Base-by-base conservation (phyloP, 2,797 vertebrate genomes). In the Melopsittacus undulatus region DNA sequence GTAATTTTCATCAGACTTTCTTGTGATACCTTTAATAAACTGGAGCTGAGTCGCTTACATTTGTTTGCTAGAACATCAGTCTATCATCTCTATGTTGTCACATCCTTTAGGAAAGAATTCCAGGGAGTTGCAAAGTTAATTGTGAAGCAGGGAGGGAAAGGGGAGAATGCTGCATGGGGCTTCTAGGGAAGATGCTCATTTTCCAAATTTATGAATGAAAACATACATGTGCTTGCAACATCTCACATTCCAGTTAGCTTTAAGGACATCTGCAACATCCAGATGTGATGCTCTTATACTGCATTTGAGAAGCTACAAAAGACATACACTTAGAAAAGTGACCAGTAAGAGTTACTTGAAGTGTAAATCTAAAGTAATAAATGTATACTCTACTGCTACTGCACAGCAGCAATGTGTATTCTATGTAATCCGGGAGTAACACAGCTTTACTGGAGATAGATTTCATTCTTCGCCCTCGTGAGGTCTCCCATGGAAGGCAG, bases 401-500 rank as follows among this genome's bases (percentile, higher is more conserved):
- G 16, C 23, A 6, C 34, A 29, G 45, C 0, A 61, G n/a, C 74
- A 16, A 6, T 8, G 29, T 42, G 32, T 51, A 9, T 46, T 19
- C 57, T 75, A 20, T 40, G 5, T 24, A 2, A 30, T 36, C 11
- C 2, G 7, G 42, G 83, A 59, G 26, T 26, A 19, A 2, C 42
- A 10, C 38, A 54, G 13, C 21, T 34, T 72, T 42, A 20, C 26
- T 6, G 3, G 4, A 1, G 9, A 7, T 4, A 30, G 4, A 21
- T 59, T 77, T 1, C 1, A 14, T 11, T 20, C 82, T 42, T 79
- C 14, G 26, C 13, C 21, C 40, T 32, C 23, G 26, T 23, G 17
- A 46, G 46, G 23, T 24, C 30, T 77, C 29, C 17, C 9, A 0
- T 2, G 0, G 1, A 32, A n/a, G 67, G 40, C 48, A 2, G 3